Evolutionary conservation across 2,113 vertebrate species (phyloP).

Genomic region (Calidris pygmaea): DNA sequence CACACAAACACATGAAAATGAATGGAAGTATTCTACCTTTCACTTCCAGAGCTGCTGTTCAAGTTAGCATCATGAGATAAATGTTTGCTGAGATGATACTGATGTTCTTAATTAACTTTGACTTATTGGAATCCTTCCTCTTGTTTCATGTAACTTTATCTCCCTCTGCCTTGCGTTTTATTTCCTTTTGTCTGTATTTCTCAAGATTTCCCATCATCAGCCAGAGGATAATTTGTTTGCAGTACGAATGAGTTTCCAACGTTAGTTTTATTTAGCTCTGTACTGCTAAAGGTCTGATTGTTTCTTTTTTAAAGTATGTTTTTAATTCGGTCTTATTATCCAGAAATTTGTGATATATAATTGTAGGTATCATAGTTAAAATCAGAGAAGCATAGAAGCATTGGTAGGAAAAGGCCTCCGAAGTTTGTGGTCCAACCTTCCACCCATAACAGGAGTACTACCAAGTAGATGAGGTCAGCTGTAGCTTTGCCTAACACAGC

Average conservation of each 20-base stretch:
- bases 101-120: background rate
- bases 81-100: background rate
- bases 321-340: background rate
- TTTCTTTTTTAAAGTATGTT: background rate
- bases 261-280: background rate
- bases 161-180: background rate
- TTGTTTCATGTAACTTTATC: background rate
- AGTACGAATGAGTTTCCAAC: background rate
- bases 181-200: background rate
- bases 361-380: background rate
- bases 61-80: background rate
- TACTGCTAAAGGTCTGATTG: background rate
- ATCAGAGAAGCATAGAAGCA: background rate
- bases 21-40: background rate
- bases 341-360: background rate
- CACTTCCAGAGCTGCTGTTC: background rate
- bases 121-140: background rate
- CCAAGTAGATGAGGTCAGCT: background rate
- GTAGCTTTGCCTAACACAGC: background rate
- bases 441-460: background rate
- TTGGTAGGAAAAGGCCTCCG: background rate
- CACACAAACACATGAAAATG: background rate
- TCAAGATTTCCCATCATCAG: background rate
- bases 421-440: background rate
- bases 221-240: background rate